phyloP scores from a whole-genome alignment of 2,888 invertebrate genomes.

The Coleophora deauratella region DNA sequence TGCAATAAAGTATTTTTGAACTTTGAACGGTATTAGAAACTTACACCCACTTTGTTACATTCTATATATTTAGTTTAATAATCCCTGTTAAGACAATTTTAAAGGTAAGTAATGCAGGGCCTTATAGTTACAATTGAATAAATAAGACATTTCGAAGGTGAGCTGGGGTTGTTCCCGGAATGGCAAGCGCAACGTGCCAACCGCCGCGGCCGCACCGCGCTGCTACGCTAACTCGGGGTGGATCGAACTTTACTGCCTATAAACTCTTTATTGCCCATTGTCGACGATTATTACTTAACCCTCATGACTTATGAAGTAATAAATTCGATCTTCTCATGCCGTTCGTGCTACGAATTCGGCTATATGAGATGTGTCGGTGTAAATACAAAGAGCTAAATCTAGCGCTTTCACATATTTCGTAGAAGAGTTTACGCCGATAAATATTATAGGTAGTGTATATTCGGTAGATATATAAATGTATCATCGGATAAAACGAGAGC shows the following conservation, averaged over 20 bases:
- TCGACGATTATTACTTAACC: slow-evolving; percentile 72
- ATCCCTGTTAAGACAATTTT: not conserved
- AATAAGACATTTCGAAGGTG: slow-evolving; percentile 27
- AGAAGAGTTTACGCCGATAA: too few relatives aligned
- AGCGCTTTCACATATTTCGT: not conserved
- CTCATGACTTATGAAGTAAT: slow-evolving; percentile 72
- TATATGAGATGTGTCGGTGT: slow-evolving; percentile 25
- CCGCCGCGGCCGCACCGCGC: slow-evolving; percentile 45
- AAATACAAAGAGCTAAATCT: slow-evolving; percentile 29
- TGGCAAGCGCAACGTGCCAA: slow-evolving; percentile 44
- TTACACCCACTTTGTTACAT: too few relatives aligned
- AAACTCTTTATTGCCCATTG: slow-evolving; percentile 72
- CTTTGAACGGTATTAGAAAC: too few relatives aligned
- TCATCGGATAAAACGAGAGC: slow-evolving; percentile 24
- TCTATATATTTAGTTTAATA: too few relatives aligned
- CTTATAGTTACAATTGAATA: slow-evolving; percentile 29
- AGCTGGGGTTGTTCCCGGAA: slow-evolving; percentile 32
- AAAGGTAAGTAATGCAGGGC: slow-evolving; percentile 7
- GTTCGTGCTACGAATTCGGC: slow-evolving; percentile 39
- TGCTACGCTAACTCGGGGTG: slow-evolving; percentile 20
- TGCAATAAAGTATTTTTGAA: too few relatives aligned
- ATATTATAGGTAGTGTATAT: too few relatives aligned
- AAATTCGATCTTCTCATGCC: slow-evolving; percentile 63
- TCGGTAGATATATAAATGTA: slow-evolving; percentile 17
- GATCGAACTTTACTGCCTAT: slow-evolving; percentile 70